Evolutionary conservation across 2,888 invertebrate species (phyloP), one percentile per base, ranked within the genome.

Genomic region (Blera fallax): DNA sequence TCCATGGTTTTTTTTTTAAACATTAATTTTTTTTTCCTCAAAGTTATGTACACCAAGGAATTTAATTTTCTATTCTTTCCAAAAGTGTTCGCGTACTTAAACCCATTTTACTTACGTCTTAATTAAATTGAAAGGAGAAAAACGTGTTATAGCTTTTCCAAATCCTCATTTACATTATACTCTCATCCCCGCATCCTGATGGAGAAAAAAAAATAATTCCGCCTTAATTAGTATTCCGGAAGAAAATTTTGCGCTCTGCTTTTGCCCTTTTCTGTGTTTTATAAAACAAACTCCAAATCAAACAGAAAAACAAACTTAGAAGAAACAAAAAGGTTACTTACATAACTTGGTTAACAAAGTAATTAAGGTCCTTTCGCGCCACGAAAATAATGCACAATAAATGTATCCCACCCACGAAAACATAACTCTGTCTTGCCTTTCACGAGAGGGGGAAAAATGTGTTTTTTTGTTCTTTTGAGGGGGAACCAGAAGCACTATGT

Each of bases 31-130:
- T 56, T 40, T 65, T 60, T 43, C 1, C 21, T 5, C 14, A 5
- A 34, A 54, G 24, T 50, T 56, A 48, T 64, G 37, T 48, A 45
- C 52, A 21, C 32, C 18, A 18, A 76, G 50, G 76, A 85, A 81
- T 85, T 85, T 73, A 85, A 81, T 81, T 81, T 80, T 85, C 76
- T 72, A 76, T 81, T 67, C 81, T 72, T 81, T 62, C 40, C 60
- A 73, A 85, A 85, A 85, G 85, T 81, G 85, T 85, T 72, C 72
- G 85, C 85, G 52, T 81, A 81, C 76, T 80, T 76, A 58, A 85
- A 70, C 80, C 80, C 84, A 80, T 85, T 85, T 85, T 85, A 72
- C 84, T 85, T 77, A 85, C 81, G 77, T 85, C 85, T 85, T 85
- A 85, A 85, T 85, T 85, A 85, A 85, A 85, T 85, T 81, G 81